Evolutionary conservation across 2,888 invertebrate genomes (phyloP).

Genomic region (Leptopterna dolabrata): DNA sequence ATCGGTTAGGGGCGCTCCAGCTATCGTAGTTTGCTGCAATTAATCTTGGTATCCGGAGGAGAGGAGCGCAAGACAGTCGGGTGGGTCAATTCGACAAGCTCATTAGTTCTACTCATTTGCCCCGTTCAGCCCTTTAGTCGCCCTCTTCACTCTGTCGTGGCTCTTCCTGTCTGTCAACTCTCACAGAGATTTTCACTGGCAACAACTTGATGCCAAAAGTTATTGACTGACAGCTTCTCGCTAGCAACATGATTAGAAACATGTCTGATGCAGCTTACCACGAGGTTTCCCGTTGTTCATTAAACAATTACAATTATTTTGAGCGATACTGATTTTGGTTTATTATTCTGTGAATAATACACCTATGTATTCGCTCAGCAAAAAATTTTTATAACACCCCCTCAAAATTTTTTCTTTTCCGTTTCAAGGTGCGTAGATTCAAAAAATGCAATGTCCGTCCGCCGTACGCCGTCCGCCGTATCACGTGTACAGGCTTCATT

Average conservation of each 20-base stretch:
- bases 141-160: background rate
- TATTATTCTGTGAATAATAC: too few relatives aligned
- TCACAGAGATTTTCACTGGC: background rate
- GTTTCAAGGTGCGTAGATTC: too few relatives aligned
- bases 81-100: constrained; percentile 42
- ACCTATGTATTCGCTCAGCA: too few relatives aligned
- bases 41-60: background rate
- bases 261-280: too few relatives aligned
- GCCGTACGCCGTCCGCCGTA: too few relatives aligned
- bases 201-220: background rate
- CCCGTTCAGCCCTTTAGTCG: background rate
- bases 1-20: background rate
- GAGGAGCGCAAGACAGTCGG: constrained; percentile 18
- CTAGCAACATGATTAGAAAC: background rate
- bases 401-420: too few relatives aligned
- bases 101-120: constrained; percentile 44
- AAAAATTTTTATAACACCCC: too few relatives aligned
- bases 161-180: background rate
- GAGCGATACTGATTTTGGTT: too few relatives aligned
- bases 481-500: too few relatives aligned
- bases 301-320: too few relatives aligned
- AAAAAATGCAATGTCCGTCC: too few relatives aligned
- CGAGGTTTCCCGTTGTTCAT: too few relatives aligned
- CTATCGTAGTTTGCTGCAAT: constrained; percentile 3
- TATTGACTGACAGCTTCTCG: background rate